Percentiles rank a stretch among this genome's conserved stretches.
phyloP scores from a whole-genome alignment of 2,888 invertebrate species.

The Cabera pusaria region DNA sequence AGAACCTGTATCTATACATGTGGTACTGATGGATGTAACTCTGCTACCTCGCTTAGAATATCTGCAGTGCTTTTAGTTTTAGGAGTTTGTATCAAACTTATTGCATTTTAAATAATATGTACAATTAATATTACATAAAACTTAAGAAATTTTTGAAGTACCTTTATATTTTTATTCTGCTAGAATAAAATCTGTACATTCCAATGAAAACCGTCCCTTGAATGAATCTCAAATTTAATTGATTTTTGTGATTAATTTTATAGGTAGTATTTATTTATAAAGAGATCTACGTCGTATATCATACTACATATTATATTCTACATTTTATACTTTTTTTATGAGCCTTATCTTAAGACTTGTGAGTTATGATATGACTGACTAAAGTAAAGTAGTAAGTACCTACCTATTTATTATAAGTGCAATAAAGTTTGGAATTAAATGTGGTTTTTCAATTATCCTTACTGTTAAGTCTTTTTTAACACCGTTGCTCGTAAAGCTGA shows the following conservation, averaged over 20 bases:
- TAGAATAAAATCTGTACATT: slow-evolving; percentile 10
- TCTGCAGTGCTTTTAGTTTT: slow-evolving; percentile 40
- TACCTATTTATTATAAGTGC: slow-evolving; percentile 17
- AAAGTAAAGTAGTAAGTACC: slow-evolving; percentile 11
- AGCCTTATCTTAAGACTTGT: no score
- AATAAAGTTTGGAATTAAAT: slow-evolving; percentile 23
- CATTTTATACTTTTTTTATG: slow-evolving; percentile 13
- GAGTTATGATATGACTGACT: slow-evolving; percentile 26
- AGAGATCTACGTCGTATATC: no score
- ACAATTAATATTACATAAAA: no score
- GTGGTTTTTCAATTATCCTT: no score
- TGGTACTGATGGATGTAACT: slow-evolving; percentile 91
- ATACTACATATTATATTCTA: no score
- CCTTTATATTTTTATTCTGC: no score
- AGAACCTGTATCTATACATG: slow-evolving; percentile 95
- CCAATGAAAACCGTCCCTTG: slow-evolving; percentile 4
- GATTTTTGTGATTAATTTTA: no score
- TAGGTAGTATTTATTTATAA: no score
- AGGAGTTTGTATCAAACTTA: slow-evolving; percentile 30
- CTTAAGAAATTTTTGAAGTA: no score
- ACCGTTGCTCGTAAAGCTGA: no score
- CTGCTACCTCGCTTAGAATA: slow-evolving; percentile 56
- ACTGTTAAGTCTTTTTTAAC: no score
- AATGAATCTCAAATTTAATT: slow-evolving; percentile 17
- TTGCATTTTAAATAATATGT: no score